These are phyloP conservation scores for Ips nitidus DNA, from an alignment of 1,140 invertebrate genomes.

Conservation along the genomic window DNA sequence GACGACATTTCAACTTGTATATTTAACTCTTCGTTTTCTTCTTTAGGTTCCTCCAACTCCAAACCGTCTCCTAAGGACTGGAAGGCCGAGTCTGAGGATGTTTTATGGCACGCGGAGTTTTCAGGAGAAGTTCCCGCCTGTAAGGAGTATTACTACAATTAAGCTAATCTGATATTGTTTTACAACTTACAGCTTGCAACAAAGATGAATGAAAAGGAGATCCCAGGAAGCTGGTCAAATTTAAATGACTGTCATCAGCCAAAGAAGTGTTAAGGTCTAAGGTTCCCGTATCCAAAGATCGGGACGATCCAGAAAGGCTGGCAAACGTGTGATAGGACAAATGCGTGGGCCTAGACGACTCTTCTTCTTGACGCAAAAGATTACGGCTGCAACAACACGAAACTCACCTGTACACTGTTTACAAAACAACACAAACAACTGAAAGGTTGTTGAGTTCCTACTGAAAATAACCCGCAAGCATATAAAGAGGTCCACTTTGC, in stretches of 20 bases:
- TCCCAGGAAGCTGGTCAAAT: slow-evolving; percentile 35
- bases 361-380: slow-evolving; percentile 24
- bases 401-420: neutral
- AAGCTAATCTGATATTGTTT: too few relatives aligned
- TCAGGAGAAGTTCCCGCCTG: slow-evolving; percentile 44
- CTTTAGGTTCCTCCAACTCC: slow-evolving; percentile 39
- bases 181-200: slow-evolving; percentile 9
- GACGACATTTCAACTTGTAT: slow-evolving; percentile 44
- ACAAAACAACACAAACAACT: too few relatives aligned
- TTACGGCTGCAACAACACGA: slow-evolving; percentile 17
- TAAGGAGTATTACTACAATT: neutral
- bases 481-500: neutral
- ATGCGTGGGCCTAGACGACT: slow-evolving; percentile 23
- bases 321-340: slow-evolving; percentile 24
- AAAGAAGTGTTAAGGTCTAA: slow-evolving; percentile 44
- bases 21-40: slow-evolving; percentile 27
- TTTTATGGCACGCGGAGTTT: slow-evolving; percentile 59
- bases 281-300: slow-evolving; percentile 24
- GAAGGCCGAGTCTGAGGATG: slow-evolving; percentile 57
- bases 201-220: slow-evolving; percentile 27
- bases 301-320: slow-evolving; percentile 31
- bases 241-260: slow-evolving; percentile 44
- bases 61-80: slow-evolving; percentile 51
- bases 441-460: too few relatives aligned
- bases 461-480: too few relatives aligned